Base-by-base conservation (phyloP, 2,113 vertebrate genomes). In the Perccottus glenii region DNA sequence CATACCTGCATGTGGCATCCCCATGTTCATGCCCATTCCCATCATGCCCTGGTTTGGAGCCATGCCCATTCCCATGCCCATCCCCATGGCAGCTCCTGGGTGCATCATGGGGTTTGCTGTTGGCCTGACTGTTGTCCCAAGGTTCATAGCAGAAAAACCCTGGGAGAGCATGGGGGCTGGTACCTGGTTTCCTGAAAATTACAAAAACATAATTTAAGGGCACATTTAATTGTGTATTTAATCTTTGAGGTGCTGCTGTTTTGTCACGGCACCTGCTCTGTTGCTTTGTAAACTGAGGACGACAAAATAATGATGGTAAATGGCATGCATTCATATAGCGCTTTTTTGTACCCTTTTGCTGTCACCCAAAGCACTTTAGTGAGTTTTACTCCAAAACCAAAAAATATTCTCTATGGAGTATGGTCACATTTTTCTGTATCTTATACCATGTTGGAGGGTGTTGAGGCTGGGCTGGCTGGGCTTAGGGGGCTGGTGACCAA, bases 371-470 rank as follows among this genome's bases (percentile, higher is more conserved):
- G 19, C 19, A 27, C 19, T 27, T 27, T 27, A n/a, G n/a, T n/a
- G n/a, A n/a, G n/a, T n/a, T n/a, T n/a, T n/a, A n/a, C n/a, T n/a
- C n/a, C n/a, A n/a, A n/a, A n/a, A n/a, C n/a, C n/a, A n/a, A n/a
- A n/a, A n/a, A n/a, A n/a, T n/a, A n/a, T n/a, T 27, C 3, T 27
- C 19, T 3, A 11, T 43, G 67, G 9, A 40, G 33, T 59, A 45
- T 55, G 27, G 9, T 5, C 32, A 10, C 6, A 53, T 9, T 9
- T 33, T 4, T 12, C 35, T 32, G 61, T 66, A 35, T 5, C 4
- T 47, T 70, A 94, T 77, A 98, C 96, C 96, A 62, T 98, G 96
- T 64, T 98, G 97, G 87, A 99, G 98, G 91, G 98, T 97, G 70
- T 95, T 96, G 45, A 99, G 96, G 0, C 92, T 96, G 60, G 98